Evolutionary conservation across 2,797 vertebrate genomes (phyloP), one percentile per base, ranked within the genome.

Genomic region (Falco berigora): DNA sequence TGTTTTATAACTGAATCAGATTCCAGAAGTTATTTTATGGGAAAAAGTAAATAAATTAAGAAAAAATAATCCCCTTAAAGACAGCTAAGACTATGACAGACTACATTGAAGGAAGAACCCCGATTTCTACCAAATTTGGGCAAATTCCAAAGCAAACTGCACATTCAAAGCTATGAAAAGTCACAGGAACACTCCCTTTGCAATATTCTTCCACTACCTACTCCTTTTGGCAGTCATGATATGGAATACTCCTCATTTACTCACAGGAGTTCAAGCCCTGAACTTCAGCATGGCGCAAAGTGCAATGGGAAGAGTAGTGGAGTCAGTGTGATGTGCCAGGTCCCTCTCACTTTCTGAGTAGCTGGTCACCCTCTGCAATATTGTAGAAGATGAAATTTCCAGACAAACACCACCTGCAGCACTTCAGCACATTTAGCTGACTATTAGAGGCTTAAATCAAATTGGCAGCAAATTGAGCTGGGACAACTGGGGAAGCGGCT

Each of bases 281-380:
- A 9, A 63, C 36, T 36, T 21, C 4, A 78, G 44, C 64, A 27
- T 2, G 30, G 34, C 92, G 61, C n/a, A 76, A 86, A 87, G 62
- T 4, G 28, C 58, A 66, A 47, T n/a, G 59, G 58, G n/a, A 76
- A 55, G 20, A 69, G 40, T 34, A 69, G 36, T 0, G 22, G 34
- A 23, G 55, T 27, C 63, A n/a, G 30, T 5, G 12, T 0, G 2
- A 40, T 12, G 55, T 49, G 73, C 0, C 0, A 23, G 32, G 58
- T 87, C 59, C 17, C 19, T 5, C 23, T 23, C 3, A 0, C 38
- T 69, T 68, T 44, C 20, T 4, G 10, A 46, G 17, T 5, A 66
- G 23, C 21, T 67, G 38, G 6, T 24, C 77, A 82, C 66, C 18
- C n/a, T 44, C 40, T 61, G 38, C 77, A 91, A 32, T 38, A 64